phyloP scores from a whole-genome alignment of 2,113 vertebrate genomes.

The Phalacrocorax carbo region DNA sequence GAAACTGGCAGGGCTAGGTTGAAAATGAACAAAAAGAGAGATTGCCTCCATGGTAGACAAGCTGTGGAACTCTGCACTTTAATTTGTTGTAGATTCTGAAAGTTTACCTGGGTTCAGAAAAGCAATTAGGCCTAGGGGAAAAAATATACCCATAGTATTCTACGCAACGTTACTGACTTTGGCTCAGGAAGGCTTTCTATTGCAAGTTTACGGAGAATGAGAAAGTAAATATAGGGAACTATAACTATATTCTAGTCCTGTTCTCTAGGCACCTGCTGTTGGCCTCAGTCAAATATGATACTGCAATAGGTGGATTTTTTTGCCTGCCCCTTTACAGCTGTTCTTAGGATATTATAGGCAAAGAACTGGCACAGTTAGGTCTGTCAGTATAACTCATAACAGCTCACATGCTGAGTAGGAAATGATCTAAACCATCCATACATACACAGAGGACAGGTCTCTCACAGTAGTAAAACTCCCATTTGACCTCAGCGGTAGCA shows the following conservation, averaged over 20 bases:
- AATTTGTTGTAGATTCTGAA: neutral
- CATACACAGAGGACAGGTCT: neutral
- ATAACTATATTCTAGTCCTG: neutral
- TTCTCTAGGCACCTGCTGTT: neutral
- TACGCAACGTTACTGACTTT: neutral
- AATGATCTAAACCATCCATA: neutral
- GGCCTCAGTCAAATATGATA: rapidly evolving
- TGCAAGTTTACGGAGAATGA: neutral
- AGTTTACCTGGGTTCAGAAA: neutral
- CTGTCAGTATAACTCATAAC: neutral
- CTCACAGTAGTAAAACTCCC: neutral
- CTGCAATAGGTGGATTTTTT: neutral
- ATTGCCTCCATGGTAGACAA: neutral
- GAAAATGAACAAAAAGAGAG: neutral
- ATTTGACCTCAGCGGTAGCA: neutral
- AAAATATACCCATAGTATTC: neutral
- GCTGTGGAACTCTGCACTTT: neutral
- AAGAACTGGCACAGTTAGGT: neutral
- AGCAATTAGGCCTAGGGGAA: neutral
- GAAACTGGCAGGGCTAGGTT: neutral
- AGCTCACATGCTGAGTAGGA: neutral
- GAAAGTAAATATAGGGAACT: neutral
- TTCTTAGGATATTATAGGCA: neutral
- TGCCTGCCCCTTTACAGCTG: neutral
- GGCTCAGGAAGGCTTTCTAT: neutral